These are phyloP conservation scores for Corythoichthys haematopterus DNA, from an alignment of 2,113 vertebrate genomes.

Conservation along the genomic window DNA sequence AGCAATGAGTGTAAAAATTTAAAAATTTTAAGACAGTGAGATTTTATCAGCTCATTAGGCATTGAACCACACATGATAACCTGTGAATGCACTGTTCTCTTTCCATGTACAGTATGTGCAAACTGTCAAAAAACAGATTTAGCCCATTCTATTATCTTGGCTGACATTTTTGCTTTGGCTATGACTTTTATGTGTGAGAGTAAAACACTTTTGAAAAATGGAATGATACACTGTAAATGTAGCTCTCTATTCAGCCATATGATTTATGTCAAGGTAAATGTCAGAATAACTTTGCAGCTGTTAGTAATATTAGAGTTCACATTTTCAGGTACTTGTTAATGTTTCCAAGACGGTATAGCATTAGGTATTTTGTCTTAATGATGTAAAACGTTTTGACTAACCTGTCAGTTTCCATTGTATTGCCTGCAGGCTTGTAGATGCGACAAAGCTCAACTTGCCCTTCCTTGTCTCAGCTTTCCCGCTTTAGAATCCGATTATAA, in stretches of 20 bases:
- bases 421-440: conserved; percentile 9
- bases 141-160: conserved; percentile 39
- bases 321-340: conserved; percentile 4
- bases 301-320: conserved; percentile 10
- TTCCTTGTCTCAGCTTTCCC: conserved; percentile 1
- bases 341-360: conserved; percentile 24
- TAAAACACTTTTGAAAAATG: conserved; percentile 23
- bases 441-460: background rate
- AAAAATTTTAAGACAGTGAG: too few species aligned
- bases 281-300: conserved; percentile 18
- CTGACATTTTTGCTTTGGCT: conserved; percentile 12
- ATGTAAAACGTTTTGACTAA: conserved; percentile 25
- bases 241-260: conserved; percentile 11
- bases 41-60: too few species aligned
- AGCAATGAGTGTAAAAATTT: too few species aligned
- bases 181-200: conserved; percentile 20
- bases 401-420: conserved; percentile 26
- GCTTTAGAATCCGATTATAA: conserved; percentile 1
- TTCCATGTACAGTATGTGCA: conserved; percentile 48
- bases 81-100: conserved; percentile 42
- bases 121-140: conserved; percentile 53
- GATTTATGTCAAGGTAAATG: conserved; percentile 21
- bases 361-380: conserved; percentile 1
- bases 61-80: conserved; percentile 26
- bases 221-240: conserved; percentile 11